A percentile compares a stretch with the other conserved stretches of the same genome.
These are phyloP conservation scores for Prionace glauca DNA, from an alignment of 2,797 vertebrate genomes.

Conservation along the genomic window DNA sequence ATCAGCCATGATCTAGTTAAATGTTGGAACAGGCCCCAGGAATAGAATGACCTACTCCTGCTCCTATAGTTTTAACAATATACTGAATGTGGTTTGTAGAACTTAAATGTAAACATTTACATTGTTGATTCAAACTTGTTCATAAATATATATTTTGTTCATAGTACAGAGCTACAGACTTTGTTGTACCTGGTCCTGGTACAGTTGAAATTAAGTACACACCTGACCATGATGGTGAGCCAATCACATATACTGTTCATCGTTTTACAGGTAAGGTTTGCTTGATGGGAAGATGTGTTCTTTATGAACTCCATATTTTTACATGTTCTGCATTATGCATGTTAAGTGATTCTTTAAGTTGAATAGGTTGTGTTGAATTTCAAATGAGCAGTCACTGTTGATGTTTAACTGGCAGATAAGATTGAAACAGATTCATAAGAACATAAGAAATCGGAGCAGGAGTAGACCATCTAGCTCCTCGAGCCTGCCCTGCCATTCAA, in stretches of 20 bases:
- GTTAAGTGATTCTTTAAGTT: background rate
- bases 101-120: background rate
- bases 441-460: no score
- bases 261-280: constrained; percentile 77
- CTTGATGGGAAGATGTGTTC: background rate
- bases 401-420: background rate
- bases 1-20: no score
- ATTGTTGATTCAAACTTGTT: background rate
- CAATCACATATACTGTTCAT: constrained; percentile 73
- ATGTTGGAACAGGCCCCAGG: no score
- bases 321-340: background rate
- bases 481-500: no score
- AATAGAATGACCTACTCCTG: no score
- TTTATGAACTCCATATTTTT: background rate
- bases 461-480: no score
- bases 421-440: background rate
- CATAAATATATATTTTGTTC: background rate
- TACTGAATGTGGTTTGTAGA: background rate
- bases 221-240: constrained; percentile 61
- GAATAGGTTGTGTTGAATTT: background rate
- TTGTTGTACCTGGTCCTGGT: constrained; percentile 87
- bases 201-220: constrained; percentile 89
- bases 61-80: background rate
- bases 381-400: background rate
- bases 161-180: constrained; percentile 97